Percentiles rank a stretch among this genome's conserved stretches.
These are phyloP conservation scores for Ichneumoninae sp. DNA, from an alignment of 2,888 invertebrate genomes.

Conservation along the genomic window DNA sequence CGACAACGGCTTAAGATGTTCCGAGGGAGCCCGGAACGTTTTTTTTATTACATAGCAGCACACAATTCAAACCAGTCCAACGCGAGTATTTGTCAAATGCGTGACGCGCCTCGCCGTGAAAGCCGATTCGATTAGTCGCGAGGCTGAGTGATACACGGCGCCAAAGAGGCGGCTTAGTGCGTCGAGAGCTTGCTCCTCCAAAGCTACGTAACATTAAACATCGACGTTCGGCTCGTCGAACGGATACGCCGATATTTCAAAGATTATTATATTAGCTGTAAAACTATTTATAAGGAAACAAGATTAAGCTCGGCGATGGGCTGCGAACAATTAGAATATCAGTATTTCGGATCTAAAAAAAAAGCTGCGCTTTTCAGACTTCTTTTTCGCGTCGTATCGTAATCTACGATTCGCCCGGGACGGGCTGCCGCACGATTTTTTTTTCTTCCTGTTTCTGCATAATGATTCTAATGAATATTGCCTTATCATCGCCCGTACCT, in stretches of 20 bases:
- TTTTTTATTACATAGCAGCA: conserved; percentile 8
- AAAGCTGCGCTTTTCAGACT: not conserved
- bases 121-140: not conserved
- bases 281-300: not conserved
- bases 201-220: not conserved
- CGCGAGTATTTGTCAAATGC: not conserved
- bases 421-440: not conserved
- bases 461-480: conserved; percentile 3
- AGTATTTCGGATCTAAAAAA: not conserved
- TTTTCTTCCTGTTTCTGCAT: not conserved
- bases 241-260: not conserved
- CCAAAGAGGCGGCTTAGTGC: not conserved
- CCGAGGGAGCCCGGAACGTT: not conserved
- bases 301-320: not conserved
- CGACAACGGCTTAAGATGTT: conserved; percentile 23
- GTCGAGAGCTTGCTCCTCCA: not conserved
- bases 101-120: conserved; percentile 2
- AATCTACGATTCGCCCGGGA: not conserved
- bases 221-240: not conserved
- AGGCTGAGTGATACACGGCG: conserved; percentile 4
- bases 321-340: conserved; percentile 19
- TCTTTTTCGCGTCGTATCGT: not conserved
- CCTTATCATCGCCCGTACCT: not conserved
- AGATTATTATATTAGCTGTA: conserved; percentile 4
- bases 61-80: conserved; percentile 14